Evolutionary conservation across 2,888 invertebrate species (phyloP).

Genomic region (Maniola hyperantus): DNA sequence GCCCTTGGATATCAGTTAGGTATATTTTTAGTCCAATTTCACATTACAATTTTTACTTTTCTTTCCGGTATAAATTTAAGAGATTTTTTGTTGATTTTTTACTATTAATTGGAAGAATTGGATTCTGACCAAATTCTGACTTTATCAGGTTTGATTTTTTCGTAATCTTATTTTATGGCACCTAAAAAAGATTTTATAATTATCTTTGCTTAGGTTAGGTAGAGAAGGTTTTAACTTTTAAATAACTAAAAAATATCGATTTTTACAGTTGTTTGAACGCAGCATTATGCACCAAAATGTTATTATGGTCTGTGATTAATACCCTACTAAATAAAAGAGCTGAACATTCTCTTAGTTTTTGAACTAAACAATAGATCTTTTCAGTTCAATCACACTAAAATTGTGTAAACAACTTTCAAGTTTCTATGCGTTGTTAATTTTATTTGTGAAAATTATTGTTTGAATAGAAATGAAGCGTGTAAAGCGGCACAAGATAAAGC

Average conservation of each 20-base stretch:
- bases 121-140: too few relatives aligned
- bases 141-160: too few relatives aligned
- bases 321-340: neutral
- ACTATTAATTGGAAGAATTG: too few relatives aligned
- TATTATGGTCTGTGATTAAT: constrained; percentile 3
- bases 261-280: too few relatives aligned
- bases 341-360: neutral
- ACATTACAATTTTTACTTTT: neutral
- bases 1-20: constrained; percentile 20
- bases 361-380: neutral
- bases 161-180: too few relatives aligned
- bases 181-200: too few relatives aligned
- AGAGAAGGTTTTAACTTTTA: too few relatives aligned
- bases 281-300: neutral
- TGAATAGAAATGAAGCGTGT: constrained; percentile 39
- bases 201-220: too few relatives aligned
- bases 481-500: constrained; percentile 43
- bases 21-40: constrained; percentile 4
- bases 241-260: too few relatives aligned
- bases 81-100: too few relatives aligned
- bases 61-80: too few relatives aligned
- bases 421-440: neutral
- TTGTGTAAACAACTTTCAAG: neutral
- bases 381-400: neutral
- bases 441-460: neutral